Evolutionary conservation across 2,888 invertebrate species (phyloP).

Genomic region (Cephus spinipes): DNA sequence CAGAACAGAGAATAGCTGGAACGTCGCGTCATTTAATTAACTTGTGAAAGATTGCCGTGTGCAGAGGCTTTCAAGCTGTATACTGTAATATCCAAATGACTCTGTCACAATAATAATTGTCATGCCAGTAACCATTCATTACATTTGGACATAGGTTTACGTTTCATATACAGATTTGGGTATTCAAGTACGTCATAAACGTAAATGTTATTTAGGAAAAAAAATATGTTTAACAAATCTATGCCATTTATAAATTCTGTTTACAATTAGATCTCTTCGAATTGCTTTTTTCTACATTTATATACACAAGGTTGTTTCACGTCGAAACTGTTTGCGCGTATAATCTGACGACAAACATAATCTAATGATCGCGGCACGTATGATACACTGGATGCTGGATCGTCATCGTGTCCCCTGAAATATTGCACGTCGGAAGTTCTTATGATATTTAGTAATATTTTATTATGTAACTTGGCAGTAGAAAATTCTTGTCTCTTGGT

Average conservation of each 20-base stretch:
- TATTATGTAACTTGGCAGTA: not conserved
- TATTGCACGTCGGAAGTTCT: no score
- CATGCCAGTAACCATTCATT: not conserved
- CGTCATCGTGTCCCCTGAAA: no score
- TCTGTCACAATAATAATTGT: not conserved
- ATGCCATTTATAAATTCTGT: no score
- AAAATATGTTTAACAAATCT: not conserved
- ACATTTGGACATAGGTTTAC: not conserved
- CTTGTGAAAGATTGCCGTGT: not conserved
- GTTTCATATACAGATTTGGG: not conserved
- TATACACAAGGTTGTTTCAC: no score
- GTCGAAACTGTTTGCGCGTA: no score
- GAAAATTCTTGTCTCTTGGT: not conserved
- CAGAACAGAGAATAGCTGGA: not conserved
- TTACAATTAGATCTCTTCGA: no score
- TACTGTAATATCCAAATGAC: not conserved
- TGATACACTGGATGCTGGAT: no score
- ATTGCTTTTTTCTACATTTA: no score
- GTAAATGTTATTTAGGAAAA: not conserved
- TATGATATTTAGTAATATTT: not conserved
- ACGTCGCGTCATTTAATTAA: not conserved
- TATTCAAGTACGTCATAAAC: not conserved
- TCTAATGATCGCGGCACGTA: no score
- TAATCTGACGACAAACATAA: no score
- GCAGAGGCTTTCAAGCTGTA: not conserved